These are phyloP conservation scores for Pristionchus fissidentatus DNA, from an alignment of 2,888 invertebrate species.

Conservation along the genomic window DNA sequence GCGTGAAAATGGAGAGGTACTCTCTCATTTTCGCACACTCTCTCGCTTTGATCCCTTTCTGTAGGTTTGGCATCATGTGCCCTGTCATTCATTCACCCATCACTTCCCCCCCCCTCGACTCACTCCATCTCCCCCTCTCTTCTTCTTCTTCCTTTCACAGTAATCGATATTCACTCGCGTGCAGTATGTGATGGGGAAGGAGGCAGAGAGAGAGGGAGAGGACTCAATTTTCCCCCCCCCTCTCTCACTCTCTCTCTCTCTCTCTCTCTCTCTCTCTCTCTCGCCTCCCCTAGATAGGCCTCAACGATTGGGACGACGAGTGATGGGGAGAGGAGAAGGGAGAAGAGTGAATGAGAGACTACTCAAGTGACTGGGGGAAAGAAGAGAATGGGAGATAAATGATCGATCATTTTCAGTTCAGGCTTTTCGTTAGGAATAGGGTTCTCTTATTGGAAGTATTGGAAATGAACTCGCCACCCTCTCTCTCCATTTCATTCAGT, in stretches of 20 bases:
- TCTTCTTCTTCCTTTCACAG: not conserved
- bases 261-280: not conserved
- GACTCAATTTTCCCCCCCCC: conserved; percentile 17
- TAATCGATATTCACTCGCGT: conserved; percentile 30
- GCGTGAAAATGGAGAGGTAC: too few species aligned
- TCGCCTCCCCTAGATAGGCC: not conserved
- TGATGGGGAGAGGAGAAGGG: not conserved
- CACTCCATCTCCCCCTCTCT: not conserved
- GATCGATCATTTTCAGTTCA: too few species aligned
- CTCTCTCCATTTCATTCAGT: too few species aligned
- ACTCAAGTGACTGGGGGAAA: not conserved
- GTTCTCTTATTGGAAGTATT: too few species aligned
- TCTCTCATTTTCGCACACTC: too few species aligned
- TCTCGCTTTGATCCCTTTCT: too few species aligned
- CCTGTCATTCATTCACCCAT: too few species aligned
- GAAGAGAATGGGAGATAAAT: not conserved
- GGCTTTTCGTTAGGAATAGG: too few species aligned
- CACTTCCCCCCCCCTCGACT: not conserved
- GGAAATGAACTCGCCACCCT: too few species aligned
- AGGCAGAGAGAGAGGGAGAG: conserved; percentile 4
- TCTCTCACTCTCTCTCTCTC: not conserved
- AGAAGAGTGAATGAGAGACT: conserved; percentile 14
- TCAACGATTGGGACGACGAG: conserved; percentile 12
- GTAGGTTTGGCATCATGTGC: too few species aligned
- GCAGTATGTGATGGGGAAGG: conserved; percentile 37